Percentiles rank a stretch among this genome's conserved stretches.
Evolutionary conservation across 2,797 vertebrate species (phyloP).

Genomic region (Carduelis carduelis): DNA sequence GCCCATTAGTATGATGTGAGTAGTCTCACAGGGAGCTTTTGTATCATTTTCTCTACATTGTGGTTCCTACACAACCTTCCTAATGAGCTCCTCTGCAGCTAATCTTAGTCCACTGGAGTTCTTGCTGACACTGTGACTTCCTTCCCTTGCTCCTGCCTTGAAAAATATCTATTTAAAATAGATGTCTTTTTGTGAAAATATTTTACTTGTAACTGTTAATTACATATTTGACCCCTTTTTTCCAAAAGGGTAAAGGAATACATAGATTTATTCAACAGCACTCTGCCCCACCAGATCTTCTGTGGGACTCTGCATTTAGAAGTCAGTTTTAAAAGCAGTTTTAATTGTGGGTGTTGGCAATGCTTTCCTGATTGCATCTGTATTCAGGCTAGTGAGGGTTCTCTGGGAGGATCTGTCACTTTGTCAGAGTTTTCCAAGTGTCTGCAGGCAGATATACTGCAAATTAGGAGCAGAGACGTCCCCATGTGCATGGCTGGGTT

Average conservation of each 20-base stretch:
- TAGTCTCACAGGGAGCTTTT: neutral
- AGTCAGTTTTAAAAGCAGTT: neutral
- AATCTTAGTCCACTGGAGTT: neutral
- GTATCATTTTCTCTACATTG: neutral
- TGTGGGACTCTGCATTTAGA: neutral
- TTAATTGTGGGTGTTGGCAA: neutral
- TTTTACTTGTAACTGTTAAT: neutral
- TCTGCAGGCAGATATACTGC: neutral
- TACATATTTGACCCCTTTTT: neutral
- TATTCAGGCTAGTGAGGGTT: neutral
- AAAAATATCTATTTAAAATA: neutral
- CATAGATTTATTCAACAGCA: neutral
- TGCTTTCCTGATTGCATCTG: neutral
- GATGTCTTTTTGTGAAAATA: neutral
- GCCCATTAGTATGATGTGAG: neutral
- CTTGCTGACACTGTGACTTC: neutral
- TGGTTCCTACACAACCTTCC: neutral
- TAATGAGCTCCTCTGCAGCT: neutral
- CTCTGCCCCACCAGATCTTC: neutral
- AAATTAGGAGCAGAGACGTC: neutral
- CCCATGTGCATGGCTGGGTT: accelerated
- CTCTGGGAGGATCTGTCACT: neutral
- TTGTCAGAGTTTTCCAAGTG: neutral
- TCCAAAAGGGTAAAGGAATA: neutral
- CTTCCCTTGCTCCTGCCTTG: neutral